phyloP scores from a whole-genome alignment of 2,113 vertebrate genomes.

The Chionis minor region DNA sequence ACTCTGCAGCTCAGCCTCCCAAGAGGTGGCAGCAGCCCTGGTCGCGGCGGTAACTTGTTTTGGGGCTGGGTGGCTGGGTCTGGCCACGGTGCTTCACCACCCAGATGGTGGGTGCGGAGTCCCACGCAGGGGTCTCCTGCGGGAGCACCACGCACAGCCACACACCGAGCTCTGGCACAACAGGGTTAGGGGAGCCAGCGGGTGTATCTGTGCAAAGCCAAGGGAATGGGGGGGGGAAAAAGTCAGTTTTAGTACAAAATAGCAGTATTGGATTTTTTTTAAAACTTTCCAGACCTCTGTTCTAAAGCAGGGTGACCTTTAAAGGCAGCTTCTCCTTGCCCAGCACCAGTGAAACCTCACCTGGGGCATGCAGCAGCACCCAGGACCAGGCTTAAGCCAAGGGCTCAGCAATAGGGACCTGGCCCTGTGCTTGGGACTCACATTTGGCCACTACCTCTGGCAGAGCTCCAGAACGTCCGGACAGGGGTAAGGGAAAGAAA shows the following conservation, averaged over 20 bases:
- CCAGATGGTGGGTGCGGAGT: not conserved
- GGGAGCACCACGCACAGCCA: not conserved
- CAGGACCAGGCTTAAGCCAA: not conserved
- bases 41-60: fast-evolving
- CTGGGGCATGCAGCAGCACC: fast-evolving
- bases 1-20: not conserved
- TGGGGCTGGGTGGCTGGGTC: not conserved
- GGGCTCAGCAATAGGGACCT: not conserved
- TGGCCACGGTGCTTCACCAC: fast-evolving
- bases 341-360: not conserved
- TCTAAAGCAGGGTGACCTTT: not conserved
- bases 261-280: not conserved
- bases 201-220: not conserved
- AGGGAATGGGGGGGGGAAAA: fast-evolving
- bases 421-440: fast-evolving
- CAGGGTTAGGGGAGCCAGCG: fast-evolving
- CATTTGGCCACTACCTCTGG: not conserved
- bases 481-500: not conserved
- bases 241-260: not conserved
- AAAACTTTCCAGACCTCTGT: not conserved
- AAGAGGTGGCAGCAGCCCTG: not conserved
- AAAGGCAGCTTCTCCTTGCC: not conserved
- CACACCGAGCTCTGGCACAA: fast-evolving
- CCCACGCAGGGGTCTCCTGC: fast-evolving
- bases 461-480: not conserved